Percentiles rank a stretch among this genome's conserved stretches.
Evolutionary conservation across 2,797 vertebrate genomes (phyloP).

Genomic region (Lacerta agilis): DNA sequence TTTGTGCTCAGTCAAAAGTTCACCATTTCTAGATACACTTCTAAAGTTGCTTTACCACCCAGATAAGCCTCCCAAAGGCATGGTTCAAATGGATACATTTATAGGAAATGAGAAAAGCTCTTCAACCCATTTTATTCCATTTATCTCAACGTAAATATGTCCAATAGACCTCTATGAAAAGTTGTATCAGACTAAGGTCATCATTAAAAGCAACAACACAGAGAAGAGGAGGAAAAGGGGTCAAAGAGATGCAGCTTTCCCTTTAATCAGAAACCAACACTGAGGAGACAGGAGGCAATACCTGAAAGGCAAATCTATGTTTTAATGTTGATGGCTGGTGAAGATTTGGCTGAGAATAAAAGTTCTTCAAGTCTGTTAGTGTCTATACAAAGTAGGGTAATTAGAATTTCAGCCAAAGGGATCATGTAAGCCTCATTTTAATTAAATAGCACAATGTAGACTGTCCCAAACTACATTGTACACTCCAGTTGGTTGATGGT

Average conservation of each 20-base stretch:
- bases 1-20: conserved; percentile 84
- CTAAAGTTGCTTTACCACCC: conserved; percentile 81
- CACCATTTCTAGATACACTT: conserved; percentile 64
- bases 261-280: conserved; percentile 52
- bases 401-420: conserved; percentile 95
- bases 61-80: conserved; percentile 78
- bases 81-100: neutral
- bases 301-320: conserved; percentile 82
- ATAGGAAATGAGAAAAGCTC: conserved; percentile 57
- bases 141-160: conserved; percentile 75
- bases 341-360: conserved; percentile 84
- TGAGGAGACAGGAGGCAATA: conserved; percentile 62
- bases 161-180: conserved; percentile 7
- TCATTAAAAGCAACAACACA: conserved; percentile 69
- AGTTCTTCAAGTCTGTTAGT: conserved; percentile 86
- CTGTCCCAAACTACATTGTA: conserved; percentile 81
- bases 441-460: conserved; percentile 75
- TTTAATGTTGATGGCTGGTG: conserved; percentile 57
- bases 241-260: conserved; percentile 57
- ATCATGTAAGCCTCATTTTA: conserved; percentile 79
- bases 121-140: conserved; percentile 77
- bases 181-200: conserved; percentile 48
- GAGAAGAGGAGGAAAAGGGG: conserved; percentile 74
- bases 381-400: conserved; percentile 82
- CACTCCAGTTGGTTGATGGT: conserved; percentile 67